A percentile compares a stretch with the other conserved stretches of the same genome.
Conservation (phyloP, 2,797 vertebrate genomes). For the Onychomys arenicola region DNA sequence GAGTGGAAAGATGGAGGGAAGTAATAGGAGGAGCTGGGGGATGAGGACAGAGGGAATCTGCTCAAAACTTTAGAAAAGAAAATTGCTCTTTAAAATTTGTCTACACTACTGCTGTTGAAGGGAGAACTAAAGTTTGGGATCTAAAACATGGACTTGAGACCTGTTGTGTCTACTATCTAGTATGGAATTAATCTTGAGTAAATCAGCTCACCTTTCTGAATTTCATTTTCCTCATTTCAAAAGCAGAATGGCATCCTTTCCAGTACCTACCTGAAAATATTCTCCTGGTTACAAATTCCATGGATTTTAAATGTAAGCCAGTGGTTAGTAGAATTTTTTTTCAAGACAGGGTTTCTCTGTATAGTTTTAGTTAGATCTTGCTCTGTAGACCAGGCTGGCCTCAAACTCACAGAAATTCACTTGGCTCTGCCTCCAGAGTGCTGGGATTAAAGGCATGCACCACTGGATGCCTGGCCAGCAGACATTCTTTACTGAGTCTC, state of each 20-base stretch:
- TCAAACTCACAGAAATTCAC: too few species aligned
- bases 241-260: background rate
- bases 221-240: conserved; percentile 41
- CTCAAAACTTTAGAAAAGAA: background rate
- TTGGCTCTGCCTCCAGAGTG: too few species aligned
- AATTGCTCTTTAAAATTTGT: background rate
- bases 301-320: background rate
- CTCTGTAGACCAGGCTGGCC: too few species aligned
- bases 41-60: background rate
- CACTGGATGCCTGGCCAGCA: too few species aligned
- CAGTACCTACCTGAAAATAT: background rate
- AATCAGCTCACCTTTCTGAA: conserved; percentile 1
- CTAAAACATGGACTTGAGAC: background rate
- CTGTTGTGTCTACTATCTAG: background rate
- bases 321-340: background rate
- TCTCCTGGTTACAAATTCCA: background rate
- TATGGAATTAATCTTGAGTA: background rate
- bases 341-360: too few species aligned
- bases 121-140: background rate
- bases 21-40: background rate
- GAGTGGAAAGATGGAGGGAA: background rate
- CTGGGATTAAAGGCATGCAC: too few species aligned
- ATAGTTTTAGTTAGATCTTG: too few species aligned
- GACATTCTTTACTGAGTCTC: background rate
- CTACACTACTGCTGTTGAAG: background rate